A percentile compares a stretch with the other conserved stretches of the same genome.
phyloP scores from a whole-genome alignment of 2,888 invertebrate genomes.

The Drosophila incognita region DNA sequence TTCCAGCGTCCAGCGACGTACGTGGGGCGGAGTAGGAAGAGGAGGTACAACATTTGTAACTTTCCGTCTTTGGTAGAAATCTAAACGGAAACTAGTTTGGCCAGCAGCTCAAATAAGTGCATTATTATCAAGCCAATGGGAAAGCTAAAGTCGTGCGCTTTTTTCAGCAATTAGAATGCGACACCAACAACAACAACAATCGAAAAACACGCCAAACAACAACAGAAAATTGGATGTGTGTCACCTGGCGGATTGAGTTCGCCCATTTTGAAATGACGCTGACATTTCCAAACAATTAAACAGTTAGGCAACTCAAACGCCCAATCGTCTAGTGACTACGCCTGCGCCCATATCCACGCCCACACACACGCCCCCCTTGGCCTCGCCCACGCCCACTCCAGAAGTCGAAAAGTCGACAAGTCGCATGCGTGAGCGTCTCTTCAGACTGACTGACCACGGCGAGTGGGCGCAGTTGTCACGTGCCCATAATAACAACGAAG shows the following conservation, averaged over 20 bases:
- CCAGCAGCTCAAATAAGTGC: conserved; percentile 60
- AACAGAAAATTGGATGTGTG: conserved; percentile 35
- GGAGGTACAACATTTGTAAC: conserved; percentile 32
- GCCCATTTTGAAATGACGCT: conserved; percentile 37
- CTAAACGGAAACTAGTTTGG: conserved; percentile 73
- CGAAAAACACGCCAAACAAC: conserved; percentile 11
- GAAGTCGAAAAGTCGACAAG: background rate
- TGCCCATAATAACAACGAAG: conserved; percentile 73
- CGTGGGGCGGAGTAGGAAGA: background rate
- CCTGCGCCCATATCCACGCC: conserved; percentile 29
- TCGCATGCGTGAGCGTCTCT: conserved; percentile 52
- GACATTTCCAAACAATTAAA: conserved; percentile 72
- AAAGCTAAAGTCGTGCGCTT: conserved; percentile 36
- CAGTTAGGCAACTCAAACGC: conserved; percentile 59
- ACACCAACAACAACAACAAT: conserved; percentile 21
- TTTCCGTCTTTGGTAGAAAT: conserved; percentile 60
- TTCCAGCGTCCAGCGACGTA: conserved; percentile 59
- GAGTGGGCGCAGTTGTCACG: conserved; percentile 79
- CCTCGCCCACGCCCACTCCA: conserved; percentile 23
- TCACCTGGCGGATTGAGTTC: conserved; percentile 49
- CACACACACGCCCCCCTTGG: conserved; percentile 23
- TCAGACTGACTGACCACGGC: conserved; percentile 39
- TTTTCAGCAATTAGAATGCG: conserved; percentile 68
- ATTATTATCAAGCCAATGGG: conserved; percentile 53
- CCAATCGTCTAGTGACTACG: conserved; percentile 16